Evolutionary conservation across 2,888 invertebrate species (phyloP).

Genomic region (Melieria picta): DNA sequence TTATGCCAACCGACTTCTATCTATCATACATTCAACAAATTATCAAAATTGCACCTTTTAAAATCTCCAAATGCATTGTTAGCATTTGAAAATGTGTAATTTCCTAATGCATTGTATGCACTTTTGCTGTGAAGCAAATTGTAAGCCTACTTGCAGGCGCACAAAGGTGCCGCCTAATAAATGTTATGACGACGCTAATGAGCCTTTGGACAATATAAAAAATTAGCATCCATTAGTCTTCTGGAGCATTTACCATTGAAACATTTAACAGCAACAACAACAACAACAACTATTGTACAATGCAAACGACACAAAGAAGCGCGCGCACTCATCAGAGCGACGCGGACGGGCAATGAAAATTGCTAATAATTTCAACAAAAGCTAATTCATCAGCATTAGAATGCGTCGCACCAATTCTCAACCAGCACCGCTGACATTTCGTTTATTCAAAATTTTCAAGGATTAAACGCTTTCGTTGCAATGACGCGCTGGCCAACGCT

Average conservation of each 20-base stretch:
- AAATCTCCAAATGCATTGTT: too few species aligned
- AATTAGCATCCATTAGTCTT: slow-evolving; percentile 42
- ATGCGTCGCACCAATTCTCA: not conserved
- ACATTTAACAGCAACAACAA: slow-evolving; percentile 2
- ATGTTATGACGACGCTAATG: slow-evolving; percentile 44
- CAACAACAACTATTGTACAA: not conserved
- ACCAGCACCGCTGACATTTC: too few species aligned
- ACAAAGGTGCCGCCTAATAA: slow-evolving; percentile 18
- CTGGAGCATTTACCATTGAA: not conserved
- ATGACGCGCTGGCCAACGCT: too few species aligned
- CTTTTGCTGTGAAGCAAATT: too few species aligned
- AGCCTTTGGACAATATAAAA: slow-evolving; percentile 45
- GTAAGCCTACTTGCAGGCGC: too few species aligned
- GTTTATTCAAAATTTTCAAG: too few species aligned
- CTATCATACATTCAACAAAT: too few species aligned
- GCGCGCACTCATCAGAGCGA: slow-evolving; percentile 15
- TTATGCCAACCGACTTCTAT: too few species aligned
- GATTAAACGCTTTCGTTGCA: too few species aligned
- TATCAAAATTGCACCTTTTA: too few species aligned
- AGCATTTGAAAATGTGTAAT: too few species aligned
- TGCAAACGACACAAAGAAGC: slow-evolving; percentile 8
- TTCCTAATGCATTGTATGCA: too few species aligned
- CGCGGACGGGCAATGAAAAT: slow-evolving; percentile 50
- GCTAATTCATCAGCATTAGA: slow-evolving; percentile 34
- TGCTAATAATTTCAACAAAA: slow-evolving; percentile 56